These are phyloP conservation scores for Semnopithecus entellus DNA, from an alignment of 2,113 vertebrate species.

Conservation along the genomic window DNA sequence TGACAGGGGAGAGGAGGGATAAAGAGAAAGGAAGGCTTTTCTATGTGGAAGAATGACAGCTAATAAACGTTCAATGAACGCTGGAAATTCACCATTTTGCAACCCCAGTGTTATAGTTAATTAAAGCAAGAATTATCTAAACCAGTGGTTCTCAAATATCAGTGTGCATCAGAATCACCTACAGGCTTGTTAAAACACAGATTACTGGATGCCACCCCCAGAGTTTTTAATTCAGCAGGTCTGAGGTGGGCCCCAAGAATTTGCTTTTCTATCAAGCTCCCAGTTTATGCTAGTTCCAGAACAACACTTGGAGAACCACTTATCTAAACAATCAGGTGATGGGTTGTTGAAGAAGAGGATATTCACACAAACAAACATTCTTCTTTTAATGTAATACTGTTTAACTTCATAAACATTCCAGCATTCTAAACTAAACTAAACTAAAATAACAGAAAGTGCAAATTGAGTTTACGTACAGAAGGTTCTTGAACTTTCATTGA, in stretches of 20 bases:
- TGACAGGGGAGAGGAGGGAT: background rate
- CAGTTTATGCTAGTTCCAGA: background rate
- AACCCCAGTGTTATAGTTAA: background rate
- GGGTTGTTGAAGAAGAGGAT: background rate
- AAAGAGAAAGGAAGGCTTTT: background rate
- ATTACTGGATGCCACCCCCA: background rate
- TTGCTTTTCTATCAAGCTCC: background rate
- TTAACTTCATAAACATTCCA: no score
- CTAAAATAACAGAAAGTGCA: no score
- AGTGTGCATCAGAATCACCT: background rate
- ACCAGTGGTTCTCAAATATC: background rate
- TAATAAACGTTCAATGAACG: background rate
- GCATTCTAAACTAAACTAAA: no score
- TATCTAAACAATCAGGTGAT: background rate
- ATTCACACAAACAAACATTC: background rate
- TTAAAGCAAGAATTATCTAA: slow-evolving; percentile 20
- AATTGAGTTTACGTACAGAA: no score
- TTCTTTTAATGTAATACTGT: background rate
- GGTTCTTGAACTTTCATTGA: no score
- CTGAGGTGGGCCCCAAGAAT: background rate
- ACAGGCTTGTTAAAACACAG: background rate
- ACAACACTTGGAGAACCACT: background rate
- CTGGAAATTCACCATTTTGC: background rate
- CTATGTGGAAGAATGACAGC: background rate
- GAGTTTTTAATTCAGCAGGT: background rate